Conservation (phyloP, 1,140 invertebrate species). For the Caenorhabditis remanei region DNA sequence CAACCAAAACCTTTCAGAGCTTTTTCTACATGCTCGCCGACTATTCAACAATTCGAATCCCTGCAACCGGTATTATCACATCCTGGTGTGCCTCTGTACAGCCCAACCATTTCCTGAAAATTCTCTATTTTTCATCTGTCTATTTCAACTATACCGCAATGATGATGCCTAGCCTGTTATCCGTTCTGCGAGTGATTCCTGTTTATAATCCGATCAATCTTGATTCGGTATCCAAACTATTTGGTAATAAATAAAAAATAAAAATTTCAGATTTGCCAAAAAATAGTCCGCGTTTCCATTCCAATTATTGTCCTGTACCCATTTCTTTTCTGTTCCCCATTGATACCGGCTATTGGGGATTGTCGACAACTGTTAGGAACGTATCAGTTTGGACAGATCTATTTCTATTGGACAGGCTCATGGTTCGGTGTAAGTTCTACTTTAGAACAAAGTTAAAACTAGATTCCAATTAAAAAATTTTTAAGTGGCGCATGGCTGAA, state of each 20-base stretch:
- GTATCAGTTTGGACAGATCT: neutral
- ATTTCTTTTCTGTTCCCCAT: neutral
- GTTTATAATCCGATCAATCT: neutral
- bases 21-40: slow-evolving; percentile 7
- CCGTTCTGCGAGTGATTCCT: neutral
- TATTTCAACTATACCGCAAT: slow-evolving; percentile 1
- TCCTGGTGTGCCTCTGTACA: neutral
- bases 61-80: neutral
- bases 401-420: neutral
- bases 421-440: too few species aligned
- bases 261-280: neutral
- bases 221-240: too few species aligned
- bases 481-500: too few species aligned
- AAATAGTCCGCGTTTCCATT: neutral
- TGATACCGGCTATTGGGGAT: neutral
- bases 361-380: neutral
- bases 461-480: too few species aligned
- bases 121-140: neutral
- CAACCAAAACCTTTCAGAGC: neutral
- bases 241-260: too few species aligned
- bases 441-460: too few species aligned
- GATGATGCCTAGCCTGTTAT: neutral
- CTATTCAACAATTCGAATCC: neutral
- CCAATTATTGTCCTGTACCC: neutral
- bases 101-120: neutral